Percentiles rank a stretch among this genome's conserved stretches.
These are phyloP conservation scores for Amia ocellicauda DNA, from an alignment of 2,113 vertebrate genomes.

Conservation along the genomic window DNA sequence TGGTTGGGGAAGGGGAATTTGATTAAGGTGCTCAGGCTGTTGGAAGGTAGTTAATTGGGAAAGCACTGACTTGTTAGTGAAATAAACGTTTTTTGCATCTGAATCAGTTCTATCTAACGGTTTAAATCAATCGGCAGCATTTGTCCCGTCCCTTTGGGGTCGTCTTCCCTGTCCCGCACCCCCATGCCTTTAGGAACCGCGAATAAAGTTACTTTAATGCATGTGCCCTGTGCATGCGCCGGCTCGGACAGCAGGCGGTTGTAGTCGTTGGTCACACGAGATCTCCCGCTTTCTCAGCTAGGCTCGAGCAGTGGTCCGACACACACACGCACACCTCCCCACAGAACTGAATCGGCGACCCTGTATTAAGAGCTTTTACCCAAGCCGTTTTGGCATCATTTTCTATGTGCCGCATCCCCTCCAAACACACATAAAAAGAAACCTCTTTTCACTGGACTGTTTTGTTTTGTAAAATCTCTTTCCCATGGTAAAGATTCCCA, in stretches of 20 bases:
- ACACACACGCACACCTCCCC: no score
- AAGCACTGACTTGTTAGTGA: slow-evolving; percentile 3
- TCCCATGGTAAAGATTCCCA: slow-evolving; percentile 19
- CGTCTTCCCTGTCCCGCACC: no score
- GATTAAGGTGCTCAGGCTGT: neutral
- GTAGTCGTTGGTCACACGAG: no score
- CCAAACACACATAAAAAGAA: no score
- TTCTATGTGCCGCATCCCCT: no score
- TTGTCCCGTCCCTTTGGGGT: neutral
- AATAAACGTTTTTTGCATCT: slow-evolving; percentile 2
- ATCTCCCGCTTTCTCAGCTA: no score
- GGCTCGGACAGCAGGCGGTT: neutral
- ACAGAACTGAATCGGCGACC: no score
- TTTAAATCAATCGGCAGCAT: neutral
- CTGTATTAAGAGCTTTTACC: no score
- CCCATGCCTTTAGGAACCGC: no score
- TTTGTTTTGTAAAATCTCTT: slow-evolving; percentile 2
- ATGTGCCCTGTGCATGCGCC: neutral
- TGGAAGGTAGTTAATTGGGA: slow-evolving; percentile 3
- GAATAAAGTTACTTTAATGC: neutral
- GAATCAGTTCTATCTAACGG: slow-evolving; percentile 5
- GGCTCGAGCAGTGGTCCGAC: no score
- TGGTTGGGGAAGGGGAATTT: neutral
- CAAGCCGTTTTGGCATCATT: no score
- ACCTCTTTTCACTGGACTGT: neutral